Base-by-base conservation (phyloP, 1,140 invertebrate genomes). In the Drosophila lacertosa region DNA sequence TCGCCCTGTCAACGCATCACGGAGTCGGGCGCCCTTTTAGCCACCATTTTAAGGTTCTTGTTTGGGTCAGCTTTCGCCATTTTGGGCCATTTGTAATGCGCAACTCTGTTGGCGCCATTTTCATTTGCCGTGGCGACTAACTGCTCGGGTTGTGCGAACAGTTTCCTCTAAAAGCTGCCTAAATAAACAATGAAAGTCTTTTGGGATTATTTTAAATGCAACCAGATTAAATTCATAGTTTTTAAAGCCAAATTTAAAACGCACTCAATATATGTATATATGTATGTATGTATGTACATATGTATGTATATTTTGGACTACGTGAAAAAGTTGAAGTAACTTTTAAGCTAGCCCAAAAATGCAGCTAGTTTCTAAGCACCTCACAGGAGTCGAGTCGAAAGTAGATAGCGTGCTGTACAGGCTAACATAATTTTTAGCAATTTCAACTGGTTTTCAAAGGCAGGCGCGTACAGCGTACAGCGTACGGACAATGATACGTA, bases 401-500 rank as follows among this genome's bases (percentile, higher is more conserved):
- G 22, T 20, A 29, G 40, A 47, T 37, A 39, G 29, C 58, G 32
- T 33, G 37, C 40, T 45, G 39, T 40, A 47, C 42, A n/a, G 53
- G 9, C 22, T 26, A 40, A 62, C 74, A 82, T 74, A 59, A 74
- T 82, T 82, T 77, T 64, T 66, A 80, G 77, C 64, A 63, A 78
- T 84, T 81, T 81, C 73, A 77, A 74, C 81, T 77, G 63, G 48
- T 84, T 57, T 75, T 48, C 22, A 20, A 50, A 22, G 37, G 22
- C 55, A 54, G 54, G n/a, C n/a, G n/a, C n/a, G n/a, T n/a, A n/a
- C n/a, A n/a, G n/a, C n/a, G n/a, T n/a, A n/a, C 45, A 51, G 24
- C 81, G 68, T 84, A 54, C 68, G 42, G 73, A 74, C 60, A 86
- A 83, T 83, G 77, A 86, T 84, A 84, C 73, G 77, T 74, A 66